A percentile compares a stretch with the other conserved stretches of the same genome.
Evolutionary conservation across 2,113 vertebrate species (phyloP).

Genomic region (Colinus virginianus): DNA sequence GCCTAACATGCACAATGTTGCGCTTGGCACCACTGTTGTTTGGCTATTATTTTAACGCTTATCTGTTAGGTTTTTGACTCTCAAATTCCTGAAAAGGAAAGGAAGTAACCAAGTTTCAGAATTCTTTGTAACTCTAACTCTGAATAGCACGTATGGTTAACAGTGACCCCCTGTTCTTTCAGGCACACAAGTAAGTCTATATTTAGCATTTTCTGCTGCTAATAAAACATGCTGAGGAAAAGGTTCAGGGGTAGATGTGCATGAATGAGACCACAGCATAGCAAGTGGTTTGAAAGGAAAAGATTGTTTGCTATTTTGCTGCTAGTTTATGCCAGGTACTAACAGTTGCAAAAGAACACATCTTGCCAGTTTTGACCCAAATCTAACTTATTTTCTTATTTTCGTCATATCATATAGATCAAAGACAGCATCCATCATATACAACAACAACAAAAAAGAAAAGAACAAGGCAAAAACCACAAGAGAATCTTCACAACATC

Average conservation of each 20-base stretch:
- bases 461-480: background rate
- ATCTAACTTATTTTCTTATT: background rate
- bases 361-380: background rate
- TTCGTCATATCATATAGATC: background rate
- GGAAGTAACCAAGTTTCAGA: background rate
- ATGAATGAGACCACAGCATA: background rate
- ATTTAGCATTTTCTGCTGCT: background rate
- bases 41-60: background rate
- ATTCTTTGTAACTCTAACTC: background rate
- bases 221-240: background rate
- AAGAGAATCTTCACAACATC: background rate
- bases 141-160: background rate
- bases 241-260: accelerated
- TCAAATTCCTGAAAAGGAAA: background rate
- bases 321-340: background rate
- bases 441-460: background rate
- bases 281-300: background rate
- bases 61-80: background rate
- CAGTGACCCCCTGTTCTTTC: background rate
- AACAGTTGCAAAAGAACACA: background rate
- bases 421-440: background rate
- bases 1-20: background rate
- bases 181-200: background rate
- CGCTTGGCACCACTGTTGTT: background rate
- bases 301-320: background rate